Conservation (phyloP, 2,888 invertebrate species). For the Liposcelis brunnea region DNA sequence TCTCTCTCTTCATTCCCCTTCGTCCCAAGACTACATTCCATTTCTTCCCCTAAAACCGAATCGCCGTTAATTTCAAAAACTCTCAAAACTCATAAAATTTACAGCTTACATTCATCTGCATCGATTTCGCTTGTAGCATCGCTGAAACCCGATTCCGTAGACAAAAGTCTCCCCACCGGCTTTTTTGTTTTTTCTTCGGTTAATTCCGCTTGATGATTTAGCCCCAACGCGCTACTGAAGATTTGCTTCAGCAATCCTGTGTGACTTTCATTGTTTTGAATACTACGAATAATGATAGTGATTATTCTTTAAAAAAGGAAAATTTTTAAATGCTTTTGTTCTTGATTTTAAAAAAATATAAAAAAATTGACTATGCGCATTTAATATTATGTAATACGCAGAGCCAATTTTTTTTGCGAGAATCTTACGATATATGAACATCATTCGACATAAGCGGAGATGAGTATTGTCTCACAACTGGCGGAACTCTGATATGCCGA, state of each 20-base stretch:
- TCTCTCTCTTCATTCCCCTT: conserved; percentile 29
- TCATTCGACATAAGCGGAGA: conserved; percentile 22
- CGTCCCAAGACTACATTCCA: conserved; percentile 16
- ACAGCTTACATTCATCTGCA: conserved; percentile 20
- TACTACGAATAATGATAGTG: too few species aligned
- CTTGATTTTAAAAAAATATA: background rate
- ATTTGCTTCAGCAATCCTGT: conserved; percentile 14
- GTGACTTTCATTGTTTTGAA: background rate
- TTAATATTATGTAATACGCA: too few species aligned
- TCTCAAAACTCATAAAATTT: conserved; percentile 1
- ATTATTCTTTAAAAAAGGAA: background rate
- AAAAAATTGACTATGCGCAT: conserved; percentile 9
- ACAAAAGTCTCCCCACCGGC: conserved; percentile 24
- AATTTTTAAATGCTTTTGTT: background rate
- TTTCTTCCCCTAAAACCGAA: conserved; percentile 9
- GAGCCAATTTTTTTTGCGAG: conserved; percentile 13
- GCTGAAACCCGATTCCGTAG: conserved; percentile 27
- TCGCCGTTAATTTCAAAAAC: conserved; percentile 13
- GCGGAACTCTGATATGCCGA: background rate
- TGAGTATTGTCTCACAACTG: conserved; percentile 1
- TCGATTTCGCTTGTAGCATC: conserved; percentile 28
- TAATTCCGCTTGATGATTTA: conserved; percentile 10
- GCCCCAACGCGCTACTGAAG: too few species aligned
- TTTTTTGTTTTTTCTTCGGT: conserved; percentile 18
- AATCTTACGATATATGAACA: conserved; percentile 18